Conservation (phyloP, 2,888 invertebrate genomes). For the Tenthredo mesomela region DNA sequence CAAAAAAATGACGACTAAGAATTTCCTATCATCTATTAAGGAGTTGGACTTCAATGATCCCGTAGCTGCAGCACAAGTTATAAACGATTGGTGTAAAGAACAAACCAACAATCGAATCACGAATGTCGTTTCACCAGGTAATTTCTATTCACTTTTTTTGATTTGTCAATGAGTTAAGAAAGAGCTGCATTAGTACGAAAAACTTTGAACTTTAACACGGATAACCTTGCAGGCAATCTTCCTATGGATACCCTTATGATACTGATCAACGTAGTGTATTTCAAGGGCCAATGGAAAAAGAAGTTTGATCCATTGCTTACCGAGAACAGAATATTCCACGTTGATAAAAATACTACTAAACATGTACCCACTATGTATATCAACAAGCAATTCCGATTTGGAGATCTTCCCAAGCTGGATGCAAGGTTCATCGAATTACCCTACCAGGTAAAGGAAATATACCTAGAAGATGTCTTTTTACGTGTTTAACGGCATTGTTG, state of each 20-base stretch:
- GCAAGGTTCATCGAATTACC: slow-evolving; percentile 86
- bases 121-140: slow-evolving; percentile 82
- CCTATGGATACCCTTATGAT: slow-evolving; percentile 83
- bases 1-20: slow-evolving; percentile 80
- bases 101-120: slow-evolving; percentile 92
- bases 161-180: background rate
- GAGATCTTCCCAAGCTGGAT: slow-evolving; percentile 79
- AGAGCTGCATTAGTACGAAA: background rate
- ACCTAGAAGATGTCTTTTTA: slow-evolving; percentile 59
- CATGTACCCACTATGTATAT: slow-evolving; percentile 88
- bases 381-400: slow-evolving; percentile 79
- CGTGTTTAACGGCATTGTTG: too few species aligned
- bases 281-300: slow-evolving; percentile 89
- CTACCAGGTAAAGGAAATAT: slow-evolving; percentile 79
- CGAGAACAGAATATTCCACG: slow-evolving; percentile 82
- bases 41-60: slow-evolving; percentile 82
- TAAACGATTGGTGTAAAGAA: slow-evolving; percentile 90
- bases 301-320: slow-evolving; percentile 84
- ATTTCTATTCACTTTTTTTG: background rate
- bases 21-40: slow-evolving; percentile 84
- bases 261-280: slow-evolving; percentile 92
- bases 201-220: too few species aligned
- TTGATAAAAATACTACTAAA: slow-evolving; percentile 79
- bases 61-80: slow-evolving; percentile 78
- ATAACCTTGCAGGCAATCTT: slow-evolving; percentile 78